Percentiles rank a stretch among this genome's conserved stretches.
These are phyloP conservation scores for Pituophis catenifer DNA, from an alignment of 2,113 vertebrate genomes.

Conservation along the genomic window DNA sequence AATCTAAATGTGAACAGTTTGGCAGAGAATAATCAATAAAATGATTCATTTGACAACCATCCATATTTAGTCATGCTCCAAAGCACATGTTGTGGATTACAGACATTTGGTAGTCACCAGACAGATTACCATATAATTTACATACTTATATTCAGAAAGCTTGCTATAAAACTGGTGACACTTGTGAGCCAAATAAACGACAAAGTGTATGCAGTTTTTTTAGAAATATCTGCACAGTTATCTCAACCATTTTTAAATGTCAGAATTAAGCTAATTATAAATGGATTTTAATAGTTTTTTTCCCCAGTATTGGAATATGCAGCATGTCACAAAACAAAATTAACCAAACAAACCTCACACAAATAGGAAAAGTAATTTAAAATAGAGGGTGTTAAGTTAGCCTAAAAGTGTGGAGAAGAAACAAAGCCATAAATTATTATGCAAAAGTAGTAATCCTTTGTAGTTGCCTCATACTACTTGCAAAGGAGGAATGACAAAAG, in stretches of 20 bases:
- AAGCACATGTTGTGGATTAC: neutral
- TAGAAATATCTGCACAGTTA: neutral
- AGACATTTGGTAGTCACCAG: constrained; percentile 34
- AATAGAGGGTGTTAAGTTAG: neutral
- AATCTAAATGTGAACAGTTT: constrained; percentile 25
- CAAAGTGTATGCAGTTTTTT: neutral
- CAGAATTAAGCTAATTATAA: neutral
- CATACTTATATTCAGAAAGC: constrained; percentile 27
- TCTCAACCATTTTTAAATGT: neutral
- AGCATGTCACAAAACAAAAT: neutral
- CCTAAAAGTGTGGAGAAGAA: neutral
- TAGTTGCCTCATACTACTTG: neutral
- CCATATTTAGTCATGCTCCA: constrained; percentile 24
- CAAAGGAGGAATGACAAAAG: neutral
- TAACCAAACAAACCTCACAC: neutral
- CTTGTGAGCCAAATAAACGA: constrained; percentile 4
- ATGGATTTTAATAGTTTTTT: neutral
- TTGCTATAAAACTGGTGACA: constrained; percentile 18
- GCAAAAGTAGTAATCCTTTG: neutral
- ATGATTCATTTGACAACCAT: constrained; percentile 36
- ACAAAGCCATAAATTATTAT: neutral
- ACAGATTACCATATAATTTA: constrained; percentile 10
- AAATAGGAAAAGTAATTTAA: neutral
- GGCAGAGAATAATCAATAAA: constrained; percentile 31
- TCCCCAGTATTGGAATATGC: neutral